Evolutionary conservation across 2,888 invertebrate genomes (phyloP), one percentile per base, ranked within the genome.

Genomic region (Coecobrya sp.): DNA sequence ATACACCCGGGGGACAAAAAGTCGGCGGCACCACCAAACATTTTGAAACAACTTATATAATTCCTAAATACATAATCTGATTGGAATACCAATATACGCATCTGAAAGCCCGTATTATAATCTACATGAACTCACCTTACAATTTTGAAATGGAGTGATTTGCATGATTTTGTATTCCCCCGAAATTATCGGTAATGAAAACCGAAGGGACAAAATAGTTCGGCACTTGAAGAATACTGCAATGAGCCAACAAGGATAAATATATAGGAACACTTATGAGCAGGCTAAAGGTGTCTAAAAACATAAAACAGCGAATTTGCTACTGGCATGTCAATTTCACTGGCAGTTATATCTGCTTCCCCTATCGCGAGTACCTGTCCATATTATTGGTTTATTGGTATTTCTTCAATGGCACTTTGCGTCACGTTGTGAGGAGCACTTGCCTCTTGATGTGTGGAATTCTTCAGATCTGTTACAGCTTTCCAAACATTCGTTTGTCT

Each of bases 381-480:
- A 59, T 36, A 30, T 82, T 81, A 45, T 82, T 82, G 27, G 82
- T 62, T 82, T 82, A 82, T 82, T 59, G 82, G 62, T 82, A 82
- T 62, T 82, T 62, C 13, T 82, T 36, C 59, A 82, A 59, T 82
- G 82, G 82, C 82, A 82, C 59, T 62, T 62, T 82, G 62, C 22
- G 62, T 62, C 82, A 82, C 59, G 82, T 59, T 62, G 62, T 42
- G 42, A 62, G 22, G 25, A 30, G 62, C 22, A 62, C 36, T 62
- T 82, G 62, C 82, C 82, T 36, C 42, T 82, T n/a, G 3, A 59
- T 16, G 27, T 10, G n/a, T 81, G 8, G n/a, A 59, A 59, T 16
- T 55, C 55, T 27, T 30, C 36, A 81, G 49, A 7, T 19, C 25
- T 62, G 4, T 62, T 16, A 19, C 62, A 5, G 36, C 36, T 36